phyloP scores from a whole-genome alignment of 2,888 invertebrate genomes.

The Danaus chrysippus region DNA sequence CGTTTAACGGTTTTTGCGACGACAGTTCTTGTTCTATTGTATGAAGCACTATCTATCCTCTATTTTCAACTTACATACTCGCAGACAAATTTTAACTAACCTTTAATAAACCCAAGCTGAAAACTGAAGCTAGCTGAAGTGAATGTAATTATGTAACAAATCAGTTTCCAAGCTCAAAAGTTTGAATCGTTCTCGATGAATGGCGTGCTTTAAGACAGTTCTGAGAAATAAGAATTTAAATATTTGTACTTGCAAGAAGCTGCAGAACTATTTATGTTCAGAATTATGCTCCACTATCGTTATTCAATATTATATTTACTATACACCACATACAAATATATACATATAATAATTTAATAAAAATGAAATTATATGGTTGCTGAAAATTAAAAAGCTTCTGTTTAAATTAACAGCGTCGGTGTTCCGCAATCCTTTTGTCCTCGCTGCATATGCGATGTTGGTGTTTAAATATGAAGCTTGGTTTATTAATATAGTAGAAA shows the following conservation, averaged over 20 bases:
- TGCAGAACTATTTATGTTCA: no score
- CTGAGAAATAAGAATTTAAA: no score
- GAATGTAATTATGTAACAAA: no score
- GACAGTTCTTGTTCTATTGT: slow-evolving; percentile 58
- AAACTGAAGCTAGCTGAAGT: no score
- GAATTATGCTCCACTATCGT: no score
- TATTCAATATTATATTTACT: background rate
- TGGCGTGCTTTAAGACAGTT: no score
- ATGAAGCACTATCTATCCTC: slow-evolving; percentile 51
- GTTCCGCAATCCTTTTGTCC: slow-evolving; percentile 17
- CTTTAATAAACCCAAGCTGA: slow-evolving; percentile 6
- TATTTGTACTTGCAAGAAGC: no score
- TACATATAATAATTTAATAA: background rate
- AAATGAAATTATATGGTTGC: slow-evolving; percentile 3
- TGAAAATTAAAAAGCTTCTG: slow-evolving; percentile 7
- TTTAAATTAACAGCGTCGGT: slow-evolving; percentile 18
- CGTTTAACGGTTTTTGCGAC: slow-evolving; percentile 64
- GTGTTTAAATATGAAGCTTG: slow-evolving; percentile 8
- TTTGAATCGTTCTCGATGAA: no score
- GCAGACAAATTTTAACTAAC: slow-evolving; percentile 43
- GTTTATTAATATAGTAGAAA: slow-evolving; percentile 6
- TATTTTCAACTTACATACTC: slow-evolving; percentile 43
- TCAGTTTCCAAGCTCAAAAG: no score
- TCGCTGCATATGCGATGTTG: slow-evolving; percentile 5
- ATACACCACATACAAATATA: slow-evolving; percentile 8